Conservation (phyloP, 2,113 vertebrate species). For the Hassar affinis region DNA sequence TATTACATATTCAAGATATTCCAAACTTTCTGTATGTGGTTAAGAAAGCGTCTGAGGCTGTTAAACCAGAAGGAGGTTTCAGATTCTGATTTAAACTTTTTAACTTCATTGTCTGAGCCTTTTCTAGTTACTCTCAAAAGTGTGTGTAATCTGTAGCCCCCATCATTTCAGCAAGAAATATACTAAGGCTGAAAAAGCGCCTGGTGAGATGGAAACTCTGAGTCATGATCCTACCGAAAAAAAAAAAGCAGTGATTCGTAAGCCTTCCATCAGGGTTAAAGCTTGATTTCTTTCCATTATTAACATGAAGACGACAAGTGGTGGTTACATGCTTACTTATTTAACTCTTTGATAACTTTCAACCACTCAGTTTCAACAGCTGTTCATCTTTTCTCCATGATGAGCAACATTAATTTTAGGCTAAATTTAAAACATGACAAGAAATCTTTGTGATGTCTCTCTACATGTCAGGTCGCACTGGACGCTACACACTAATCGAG, state of each 20-base stretch:
- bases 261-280: constrained; percentile 32
- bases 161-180: constrained; percentile 57
- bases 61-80: constrained; percentile 24
- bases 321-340: constrained; percentile 4
- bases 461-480: constrained; percentile 82
- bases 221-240: constrained; percentile 65
- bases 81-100: constrained; percentile 26
- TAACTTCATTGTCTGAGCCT: constrained; percentile 49
- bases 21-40: background rate
- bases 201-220: constrained; percentile 73
- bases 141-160: constrained; percentile 41
- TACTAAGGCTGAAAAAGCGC: constrained; percentile 51
- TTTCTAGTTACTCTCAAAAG: constrained; percentile 52
- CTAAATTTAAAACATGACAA: background rate
- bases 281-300: constrained; percentile 8
- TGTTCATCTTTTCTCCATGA: background rate
- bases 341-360: background rate
- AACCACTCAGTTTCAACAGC: background rate
- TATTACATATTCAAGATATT: background rate
- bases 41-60: constrained; percentile 1
- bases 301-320: background rate
- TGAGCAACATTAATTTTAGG: background rate
- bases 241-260: constrained; percentile 54
- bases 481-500: constrained; percentile 92
- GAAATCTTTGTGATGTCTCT: background rate